Base-by-base conservation (phyloP, 1,140 invertebrate genomes). In the Cylas formicarius region DNA sequence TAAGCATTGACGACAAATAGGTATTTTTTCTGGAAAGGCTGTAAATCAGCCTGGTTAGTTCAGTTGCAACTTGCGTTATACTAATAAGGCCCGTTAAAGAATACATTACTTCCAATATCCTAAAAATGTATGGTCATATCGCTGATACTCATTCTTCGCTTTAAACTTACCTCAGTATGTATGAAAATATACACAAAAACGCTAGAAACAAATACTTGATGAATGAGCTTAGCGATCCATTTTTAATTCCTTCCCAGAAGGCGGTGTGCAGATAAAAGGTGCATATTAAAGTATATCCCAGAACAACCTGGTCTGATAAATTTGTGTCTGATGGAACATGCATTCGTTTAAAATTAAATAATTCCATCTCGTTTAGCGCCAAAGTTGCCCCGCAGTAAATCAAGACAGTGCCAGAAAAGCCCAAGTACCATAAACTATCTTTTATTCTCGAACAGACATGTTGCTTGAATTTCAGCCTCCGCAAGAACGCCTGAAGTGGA, bases 111-210 rank as follows among this genome's bases (percentile, higher is more conserved):
- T 50, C 48, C 18, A 46, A 31, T 26, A 50, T 29, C 36, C 48
- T 50, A 47, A 46, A 50, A 37, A 44, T 22, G 34, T 20, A 1
- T 36, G 24, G 38, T 17, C 39, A n/a, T 39, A n/a, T n/a, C n/a
- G n/a, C n/a, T n/a, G n/a, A n/a, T n/a, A n/a, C n/a, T n/a, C n/a
- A n/a, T n/a, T n/a, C n/a, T n/a, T n/a, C n/a, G n/a, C n/a, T n/a
- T n/a, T n/a, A n/a, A n/a, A n/a, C 28, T 35, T 47, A 50, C 48
- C 48, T 50, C 6, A 50, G 22, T 18, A 47, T 46, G 14, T 47
- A 50, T 6, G 44, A 41, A 40, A 43, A 39, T 18, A 38, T 7
- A n/a, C 32, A n/a, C 24, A 43, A 43, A 6, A 43, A 23, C 23
- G 28, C 23, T 17, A 43, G 21, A 22, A 43, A 43, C 16, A 43